Base-by-base conservation (phyloP, 2,113 vertebrate genomes). In the Mesoclemmys tuberculata region DNA sequence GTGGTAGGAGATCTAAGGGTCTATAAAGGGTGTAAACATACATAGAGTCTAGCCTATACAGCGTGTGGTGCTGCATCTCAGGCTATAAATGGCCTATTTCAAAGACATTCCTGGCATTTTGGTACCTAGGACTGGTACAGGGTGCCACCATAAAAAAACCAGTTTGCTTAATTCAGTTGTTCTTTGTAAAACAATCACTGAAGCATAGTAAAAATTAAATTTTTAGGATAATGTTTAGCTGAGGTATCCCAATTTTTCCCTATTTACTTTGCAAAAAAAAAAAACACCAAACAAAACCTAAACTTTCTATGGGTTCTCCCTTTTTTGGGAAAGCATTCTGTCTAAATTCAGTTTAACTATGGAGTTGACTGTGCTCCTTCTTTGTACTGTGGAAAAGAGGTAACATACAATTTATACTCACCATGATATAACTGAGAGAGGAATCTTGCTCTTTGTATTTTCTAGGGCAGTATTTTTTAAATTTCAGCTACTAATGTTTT, bases 401-500 rank as follows among this genome's bases (percentile, higher is more conserved):
- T 52, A 64, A 77, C 5, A 21, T 89, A 49, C 35, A 81, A 51
- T 19, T 71, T 88, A 74, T 85, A 11, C 48, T 92, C 51, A 89
- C 55, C 93, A 18, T 80, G 44, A 71, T 90, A 49, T 81, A 96
- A 95, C 19, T 58, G 22, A 85, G 89, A 80, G 41, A 51, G 29
- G 38, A 58, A 58, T 44, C 24, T 48, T n/a, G 24, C 75, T 90
- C 9, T 87, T 88, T 94, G 74, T 46, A 7, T 95, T 93, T 92
- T 95, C 80, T 95, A 85, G 75, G 83, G 81, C 19, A 38, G 21
- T 38, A 14, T 64, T 71, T 71, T 71, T 71, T 49, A 48, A 49
- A 75, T 83, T 29, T 61, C n/a, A 51, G 46, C 44, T 61, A 46
- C 54, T 61, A 95, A 91, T 22, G 4, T 46, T 96, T 97, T 80